phyloP scores from a whole-genome alignment of 2,888 invertebrate genomes.

The Lycaena phlaeas region DNA sequence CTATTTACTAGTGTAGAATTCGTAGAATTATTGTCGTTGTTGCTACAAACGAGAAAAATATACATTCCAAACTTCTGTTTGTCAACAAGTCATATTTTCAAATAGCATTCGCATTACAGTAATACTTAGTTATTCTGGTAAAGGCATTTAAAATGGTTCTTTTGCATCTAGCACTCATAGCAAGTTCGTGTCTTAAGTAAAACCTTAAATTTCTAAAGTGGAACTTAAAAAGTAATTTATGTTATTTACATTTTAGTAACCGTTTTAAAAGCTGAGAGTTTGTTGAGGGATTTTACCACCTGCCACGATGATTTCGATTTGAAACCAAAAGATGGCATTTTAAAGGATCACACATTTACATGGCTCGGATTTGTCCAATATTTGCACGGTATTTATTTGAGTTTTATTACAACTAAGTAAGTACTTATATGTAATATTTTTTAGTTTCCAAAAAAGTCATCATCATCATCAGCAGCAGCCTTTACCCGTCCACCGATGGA shows the following conservation, averaged over 20 bases:
- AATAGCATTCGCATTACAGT: too few relatives aligned
- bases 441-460: too few relatives aligned
- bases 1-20: too few relatives aligned
- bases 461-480: too few relatives aligned
- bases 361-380: conserved; percentile 58
- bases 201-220: neutral
- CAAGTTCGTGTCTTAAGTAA: neutral
- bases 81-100: too few relatives aligned
- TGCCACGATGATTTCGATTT: conserved; percentile 50
- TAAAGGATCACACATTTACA: conserved; percentile 42
- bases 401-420: conserved; percentile 3
- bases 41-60: too few relatives aligned
- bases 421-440: too few relatives aligned
- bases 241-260: neutral
- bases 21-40: too few relatives aligned
- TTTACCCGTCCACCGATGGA: too few relatives aligned
- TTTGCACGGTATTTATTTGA: conserved; percentile 34
- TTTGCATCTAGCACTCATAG: neutral
- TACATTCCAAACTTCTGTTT: too few relatives aligned
- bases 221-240: too few relatives aligned
- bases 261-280: conserved; percentile 10
- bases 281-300: conserved; percentile 34
- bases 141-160: neutral
- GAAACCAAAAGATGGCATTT: conserved; percentile 47
- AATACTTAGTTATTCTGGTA: too few relatives aligned